A percentile compares a stretch with the other conserved stretches of the same genome.
These are phyloP conservation scores for Stictocephala bisonia DNA, from an alignment of 2,888 invertebrate genomes.

Conservation along the genomic window DNA sequence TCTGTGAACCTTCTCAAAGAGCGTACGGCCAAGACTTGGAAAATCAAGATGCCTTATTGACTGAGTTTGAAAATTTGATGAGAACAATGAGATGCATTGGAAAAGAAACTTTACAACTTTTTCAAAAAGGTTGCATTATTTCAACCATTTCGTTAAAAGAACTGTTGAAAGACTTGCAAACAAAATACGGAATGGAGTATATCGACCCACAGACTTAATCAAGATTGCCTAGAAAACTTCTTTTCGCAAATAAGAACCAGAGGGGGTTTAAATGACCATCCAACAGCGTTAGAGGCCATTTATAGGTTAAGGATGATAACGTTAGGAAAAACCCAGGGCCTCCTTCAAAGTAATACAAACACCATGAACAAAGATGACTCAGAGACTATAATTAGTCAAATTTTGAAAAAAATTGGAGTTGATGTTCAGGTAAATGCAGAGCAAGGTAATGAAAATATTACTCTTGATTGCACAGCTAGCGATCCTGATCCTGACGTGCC, in stretches of 20 bases:
- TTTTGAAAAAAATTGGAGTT: constrained; percentile 4
- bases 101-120: constrained; percentile 15
- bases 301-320: constrained; percentile 54
- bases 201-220: constrained; percentile 24
- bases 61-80: background rate
- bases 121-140: constrained; percentile 41
- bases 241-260: constrained; percentile 51
- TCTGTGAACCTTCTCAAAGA: constrained; percentile 23
- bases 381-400: constrained; percentile 31
- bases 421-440: constrained; percentile 3
- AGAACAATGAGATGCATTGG: constrained; percentile 28
- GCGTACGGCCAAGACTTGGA: constrained; percentile 27
- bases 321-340: constrained; percentile 51
- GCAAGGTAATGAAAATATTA: background rate
- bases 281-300: constrained; percentile 53
- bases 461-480: no score
- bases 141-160: constrained; percentile 28
- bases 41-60: constrained; percentile 26
- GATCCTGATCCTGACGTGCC: no score
- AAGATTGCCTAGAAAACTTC: constrained; percentile 20
- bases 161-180: constrained; percentile 4
- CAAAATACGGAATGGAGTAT: constrained; percentile 4
- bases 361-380: constrained; percentile 9
- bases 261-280: constrained; percentile 56
- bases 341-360: constrained; percentile 10